Conservation (phyloP, 2,113 vertebrate genomes). For the Trachemys scripta region DNA sequence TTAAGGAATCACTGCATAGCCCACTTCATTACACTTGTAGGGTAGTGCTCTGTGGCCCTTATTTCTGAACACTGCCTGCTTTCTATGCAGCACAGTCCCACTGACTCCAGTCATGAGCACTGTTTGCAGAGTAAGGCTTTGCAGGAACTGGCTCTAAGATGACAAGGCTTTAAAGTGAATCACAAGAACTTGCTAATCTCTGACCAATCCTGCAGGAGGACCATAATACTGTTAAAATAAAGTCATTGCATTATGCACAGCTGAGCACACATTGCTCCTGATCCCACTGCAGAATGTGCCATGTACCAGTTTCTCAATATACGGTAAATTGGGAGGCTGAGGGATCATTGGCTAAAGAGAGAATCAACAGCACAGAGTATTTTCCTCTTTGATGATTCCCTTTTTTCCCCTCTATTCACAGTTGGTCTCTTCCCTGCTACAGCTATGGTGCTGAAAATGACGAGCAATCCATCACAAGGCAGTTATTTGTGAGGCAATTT, state of each 20-base stretch:
- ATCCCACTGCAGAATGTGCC: not conserved
- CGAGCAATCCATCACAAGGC: not conserved
- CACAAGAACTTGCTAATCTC: not conserved
- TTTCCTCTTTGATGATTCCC: not conserved
- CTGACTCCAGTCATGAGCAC: not conserved
- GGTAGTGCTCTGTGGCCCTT: not conserved
- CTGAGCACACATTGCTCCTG: not conserved
- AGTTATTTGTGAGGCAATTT: not conserved
- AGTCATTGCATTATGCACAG: not conserved
- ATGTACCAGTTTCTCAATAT: not conserved
- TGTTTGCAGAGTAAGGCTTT: not conserved
- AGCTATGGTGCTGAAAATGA: not conserved
- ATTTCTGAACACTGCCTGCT: not conserved
- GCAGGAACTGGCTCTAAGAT: not conserved
- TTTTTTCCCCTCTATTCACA: not conserved
- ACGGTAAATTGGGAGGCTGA: not conserved
- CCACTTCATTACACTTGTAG: not conserved
- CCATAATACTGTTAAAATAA: not conserved
- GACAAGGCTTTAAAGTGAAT: not conserved
- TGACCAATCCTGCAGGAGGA: not conserved
- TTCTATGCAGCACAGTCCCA: not conserved
- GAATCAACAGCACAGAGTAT: not conserved
- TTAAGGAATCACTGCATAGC: accelerated
- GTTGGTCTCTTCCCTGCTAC: not conserved
- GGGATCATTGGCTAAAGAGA: not conserved